Evolutionary conservation across 1,140 invertebrate genomes (phyloP).

Genomic region (Mylabris phalerata): DNA sequence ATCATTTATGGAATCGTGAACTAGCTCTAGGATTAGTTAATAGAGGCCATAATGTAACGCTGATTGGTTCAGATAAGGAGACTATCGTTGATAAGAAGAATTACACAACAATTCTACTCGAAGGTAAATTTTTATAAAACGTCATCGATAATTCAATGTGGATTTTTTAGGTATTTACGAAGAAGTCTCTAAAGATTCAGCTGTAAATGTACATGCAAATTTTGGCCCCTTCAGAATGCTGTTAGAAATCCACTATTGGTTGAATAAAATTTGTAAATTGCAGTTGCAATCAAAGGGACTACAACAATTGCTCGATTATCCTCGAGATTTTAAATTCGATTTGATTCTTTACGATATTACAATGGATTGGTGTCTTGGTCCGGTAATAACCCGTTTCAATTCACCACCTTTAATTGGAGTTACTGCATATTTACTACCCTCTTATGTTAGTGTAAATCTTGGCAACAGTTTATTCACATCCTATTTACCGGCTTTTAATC

Average conservation of each 20-base stretch:
- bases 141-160: neutral
- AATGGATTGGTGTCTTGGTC: conserved; percentile 22
- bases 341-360: conserved; percentile 29
- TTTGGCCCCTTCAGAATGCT: neutral
- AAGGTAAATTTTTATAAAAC: conserved; percentile 10
- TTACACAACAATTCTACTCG: conserved; percentile 24
- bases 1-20: conserved; percentile 18
- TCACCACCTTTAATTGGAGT: neutral
- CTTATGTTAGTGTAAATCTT: conserved; percentile 2
- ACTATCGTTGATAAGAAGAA: conserved; percentile 11
- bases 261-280: neutral
- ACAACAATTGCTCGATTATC: conserved; percentile 18
- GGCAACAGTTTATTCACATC: neutral
- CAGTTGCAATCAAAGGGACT: neutral
- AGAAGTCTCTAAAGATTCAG: neutral
- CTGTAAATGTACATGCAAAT: neutral
- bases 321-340: conserved; percentile 29
- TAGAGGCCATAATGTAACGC: conserved; percentile 28
- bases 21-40: conserved; percentile 20
- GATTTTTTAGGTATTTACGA: no score
- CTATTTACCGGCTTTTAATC: conserved; percentile 1
- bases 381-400: conserved; percentile 3
- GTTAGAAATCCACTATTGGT: neutral
- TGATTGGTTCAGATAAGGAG: conserved; percentile 21
- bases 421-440: conserved; percentile 2